Evolutionary conservation across 2,113 vertebrate species (phyloP).

Genomic region (Gymnogyps californianus): DNA sequence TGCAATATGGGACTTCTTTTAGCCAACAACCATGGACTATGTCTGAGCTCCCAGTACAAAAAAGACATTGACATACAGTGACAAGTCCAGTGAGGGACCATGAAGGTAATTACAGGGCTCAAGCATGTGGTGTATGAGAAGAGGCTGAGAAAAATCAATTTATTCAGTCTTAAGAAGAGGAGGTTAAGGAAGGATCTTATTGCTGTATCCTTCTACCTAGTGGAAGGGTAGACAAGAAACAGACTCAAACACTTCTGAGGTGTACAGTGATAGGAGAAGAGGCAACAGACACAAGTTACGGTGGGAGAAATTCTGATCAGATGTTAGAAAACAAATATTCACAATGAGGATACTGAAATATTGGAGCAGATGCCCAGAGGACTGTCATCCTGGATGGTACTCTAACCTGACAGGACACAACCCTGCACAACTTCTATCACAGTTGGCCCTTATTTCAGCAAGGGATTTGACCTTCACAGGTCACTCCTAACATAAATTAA

Average conservation of each 20-base stretch:
- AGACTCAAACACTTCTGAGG: not conserved
- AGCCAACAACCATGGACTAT: accelerated
- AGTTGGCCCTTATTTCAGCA: not conserved
- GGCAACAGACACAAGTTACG: not conserved
- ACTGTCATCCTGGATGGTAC: not conserved
- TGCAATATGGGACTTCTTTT: not conserved
- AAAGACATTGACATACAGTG: not conserved
- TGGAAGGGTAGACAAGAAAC: not conserved
- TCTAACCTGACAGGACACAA: not conserved
- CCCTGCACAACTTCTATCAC: not conserved
- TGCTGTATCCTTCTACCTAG: not conserved
- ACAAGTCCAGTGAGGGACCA: not conserved
- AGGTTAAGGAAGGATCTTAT: not conserved
- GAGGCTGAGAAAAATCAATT: not conserved
- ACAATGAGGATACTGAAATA: not conserved
- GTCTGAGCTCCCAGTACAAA: not conserved
- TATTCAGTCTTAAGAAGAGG: not conserved
- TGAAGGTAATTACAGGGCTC: not conserved
- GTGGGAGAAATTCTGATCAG: not conserved
- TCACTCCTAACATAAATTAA: not conserved
- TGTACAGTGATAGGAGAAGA: not conserved
- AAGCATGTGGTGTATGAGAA: not conserved
- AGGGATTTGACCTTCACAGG: not conserved
- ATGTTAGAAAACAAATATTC: not conserved
- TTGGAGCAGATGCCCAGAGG: not conserved